Evolutionary conservation across 2,113 vertebrate genomes (phyloP).

Genomic region (Spizaetus ornatus): DNA sequence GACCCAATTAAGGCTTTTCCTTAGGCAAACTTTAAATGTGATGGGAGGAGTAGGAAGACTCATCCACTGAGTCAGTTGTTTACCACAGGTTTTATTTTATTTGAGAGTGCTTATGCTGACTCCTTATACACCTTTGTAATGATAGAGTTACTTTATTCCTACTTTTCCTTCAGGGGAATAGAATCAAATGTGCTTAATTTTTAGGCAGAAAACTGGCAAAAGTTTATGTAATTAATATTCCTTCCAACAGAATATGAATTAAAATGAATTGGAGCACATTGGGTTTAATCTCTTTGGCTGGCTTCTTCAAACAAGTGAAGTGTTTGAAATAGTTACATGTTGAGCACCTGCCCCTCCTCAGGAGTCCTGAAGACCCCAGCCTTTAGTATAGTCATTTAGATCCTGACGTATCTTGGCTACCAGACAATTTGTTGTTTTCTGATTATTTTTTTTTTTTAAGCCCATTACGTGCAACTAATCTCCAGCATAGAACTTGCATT

Average conservation of each 20-base stretch:
- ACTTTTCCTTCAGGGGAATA: constrained; percentile 7
- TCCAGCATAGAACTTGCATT: background rate
- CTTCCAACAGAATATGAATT: background rate
- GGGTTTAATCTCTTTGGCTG: constrained; percentile 19
- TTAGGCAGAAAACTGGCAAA: constrained; percentile 28
- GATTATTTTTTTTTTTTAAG: background rate
- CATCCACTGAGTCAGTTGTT: constrained; percentile 30
- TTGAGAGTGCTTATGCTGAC: background rate
- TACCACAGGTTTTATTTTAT: background rate
- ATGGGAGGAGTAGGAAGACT: constrained; percentile 10
- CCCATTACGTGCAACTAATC: background rate
- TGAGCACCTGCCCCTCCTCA: constrained; percentile 21
- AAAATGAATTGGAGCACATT: constrained; percentile 8
- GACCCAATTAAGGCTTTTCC: background rate
- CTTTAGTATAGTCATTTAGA: background rate
- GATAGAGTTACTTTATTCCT: background rate
- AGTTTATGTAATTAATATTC: background rate
- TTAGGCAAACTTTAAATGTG: constrained; percentile 13
- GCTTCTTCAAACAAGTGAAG: constrained; percentile 1
- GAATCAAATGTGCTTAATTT: background rate
- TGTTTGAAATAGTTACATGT: background rate
- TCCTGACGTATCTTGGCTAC: background rate
- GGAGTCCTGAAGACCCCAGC: background rate
- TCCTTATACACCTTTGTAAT: background rate
- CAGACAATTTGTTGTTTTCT: background rate